Evolutionary conservation across 2,888 invertebrate species (phyloP), one percentile per base, ranked within the genome.

Genomic region (Elysia crispata): DNA sequence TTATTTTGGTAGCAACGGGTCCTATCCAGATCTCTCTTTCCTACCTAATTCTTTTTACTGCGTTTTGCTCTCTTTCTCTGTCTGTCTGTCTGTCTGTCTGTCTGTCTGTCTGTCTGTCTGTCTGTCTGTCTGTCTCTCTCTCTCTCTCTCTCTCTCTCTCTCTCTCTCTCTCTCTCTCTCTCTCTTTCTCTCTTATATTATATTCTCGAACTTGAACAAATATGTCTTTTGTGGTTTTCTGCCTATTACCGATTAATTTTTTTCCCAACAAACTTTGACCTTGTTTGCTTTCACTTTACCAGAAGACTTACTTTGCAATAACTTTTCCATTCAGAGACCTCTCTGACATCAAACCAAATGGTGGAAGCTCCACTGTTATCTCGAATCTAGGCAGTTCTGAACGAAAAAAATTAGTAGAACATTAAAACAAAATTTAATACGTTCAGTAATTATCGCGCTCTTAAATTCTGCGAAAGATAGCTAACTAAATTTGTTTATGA

Each of bases 371-470:
- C 82, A 98, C 95, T 49, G 94, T 94, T 81, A 98, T 96, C 89
- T 97, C 95, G 92, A 98, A 99, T 91, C 98, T 98, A 0, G 99
- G 99, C 85, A 97, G 93, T 78, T 98, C 96, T 92, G 85, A 20
- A 89, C 86, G 49, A 73, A 69, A 31, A 67, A 76, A 67, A 13
- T 28, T 18, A 73, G 18, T 11, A 41, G 41, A 41, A 41, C 3
- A 41, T 6, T 6, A 41, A 41, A 11, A 3, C 60, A 11, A n/a
- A n/a, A n/a, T n/a, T n/a, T n/a, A n/a, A n/a, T n/a, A n/a, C n/a
- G n/a, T n/a, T n/a, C n/a, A n/a, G n/a, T n/a, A n/a, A n/a, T n/a
- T n/a, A n/a, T n/a, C n/a, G n/a, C n/a, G n/a, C n/a, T n/a, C n/a
- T n/a, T n/a, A n/a, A n/a, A n/a, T n/a, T n/a, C n/a, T n/a, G n/a